These are phyloP conservation scores for Magallana ariakensis DNA, from an alignment of 1,140 invertebrate species.

Conservation along the genomic window DNA sequence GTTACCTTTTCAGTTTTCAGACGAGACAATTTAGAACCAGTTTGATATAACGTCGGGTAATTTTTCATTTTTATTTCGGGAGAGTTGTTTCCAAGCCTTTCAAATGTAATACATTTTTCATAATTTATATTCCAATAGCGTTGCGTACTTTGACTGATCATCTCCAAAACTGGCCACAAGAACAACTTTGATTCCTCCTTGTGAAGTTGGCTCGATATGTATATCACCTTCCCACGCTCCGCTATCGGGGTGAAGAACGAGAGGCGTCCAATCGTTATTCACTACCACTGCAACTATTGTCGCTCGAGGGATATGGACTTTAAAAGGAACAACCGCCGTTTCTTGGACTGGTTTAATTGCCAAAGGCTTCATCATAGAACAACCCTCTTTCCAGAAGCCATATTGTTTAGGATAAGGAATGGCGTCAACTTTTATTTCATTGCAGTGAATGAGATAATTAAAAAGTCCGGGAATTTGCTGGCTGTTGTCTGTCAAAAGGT, in stretches of 20 bases:
- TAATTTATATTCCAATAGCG: constrained; percentile 76
- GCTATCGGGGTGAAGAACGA: constrained; percentile 62
- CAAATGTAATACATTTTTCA: constrained; percentile 41
- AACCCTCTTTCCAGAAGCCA: constrained; percentile 79
- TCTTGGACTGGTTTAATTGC: constrained; percentile 61
- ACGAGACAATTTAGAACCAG: no score
- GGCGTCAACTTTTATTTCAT: constrained; percentile 54
- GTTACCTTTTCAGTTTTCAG: no score
- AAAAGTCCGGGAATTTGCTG: constrained; percentile 78
- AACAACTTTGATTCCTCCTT: constrained; percentile 68
- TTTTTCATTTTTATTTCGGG: no score
- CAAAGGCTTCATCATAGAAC: constrained; percentile 76
- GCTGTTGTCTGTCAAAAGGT: constrained; percentile 73
- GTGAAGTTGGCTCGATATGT: constrained; percentile 63
- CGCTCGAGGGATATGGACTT: constrained; percentile 73
- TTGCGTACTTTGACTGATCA: constrained; percentile 75
- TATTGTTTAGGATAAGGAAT: constrained; percentile 77
- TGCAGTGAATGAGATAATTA: constrained; percentile 78
- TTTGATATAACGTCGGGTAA: no score
- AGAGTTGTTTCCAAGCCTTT: no score
- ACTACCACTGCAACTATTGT: constrained; percentile 76
- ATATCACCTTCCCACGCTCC: constrained; percentile 75
- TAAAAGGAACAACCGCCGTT: constrained; percentile 67
- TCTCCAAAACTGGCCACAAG: constrained; percentile 77
- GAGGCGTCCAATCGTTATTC: constrained; percentile 75